Evolutionary conservation across 2,888 invertebrate species (phyloP), one percentile per base, ranked within the genome.

Genomic region (Cryptophagus acutangulus): DNA sequence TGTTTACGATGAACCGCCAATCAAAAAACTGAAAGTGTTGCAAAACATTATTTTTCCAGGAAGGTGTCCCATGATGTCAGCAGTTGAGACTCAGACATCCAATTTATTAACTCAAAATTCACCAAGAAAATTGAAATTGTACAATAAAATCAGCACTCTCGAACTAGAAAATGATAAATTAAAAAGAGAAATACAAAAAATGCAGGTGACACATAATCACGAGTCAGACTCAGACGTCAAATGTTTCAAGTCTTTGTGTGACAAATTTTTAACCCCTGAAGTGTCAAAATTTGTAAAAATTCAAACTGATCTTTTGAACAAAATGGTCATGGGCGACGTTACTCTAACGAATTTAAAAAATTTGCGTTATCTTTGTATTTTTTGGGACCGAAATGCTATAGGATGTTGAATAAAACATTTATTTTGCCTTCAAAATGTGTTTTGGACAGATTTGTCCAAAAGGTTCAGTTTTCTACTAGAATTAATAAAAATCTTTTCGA

Each of bases 281-380:
- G n/a, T 26, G n/a, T 3, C 26, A 3, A 26, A 26, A 3, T 26
- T 26, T 3, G 26, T 26, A n/a, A 3, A 26, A 26, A 3, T 3
- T 12, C 26, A 26, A 26, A 3, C 9, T 4, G n/a, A 3, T 6
- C 4, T 26, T 26, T 3, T n/a, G n/a, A 3, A n/a, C n/a, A 3
- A n/a, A 4, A 3, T 6, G 4, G 4, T 6, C 12, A 26, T n/a
- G 26, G 26, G 3, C 3, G n/a, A 6, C 4, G 28, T 17, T 46
- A 37, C 17, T 43, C 15, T 31, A 24, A 24, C 30, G 36, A 38
- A 31, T 48, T 33, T 36, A 40, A 40, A 26, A 38, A 38, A 17
- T 33, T 38, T 29, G 33, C 38, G 5, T 15, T 38, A 9, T 33
- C 17, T 3, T 10, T 38, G 6, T 38, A 33, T 33, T 38, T 38